Base-by-base conservation (phyloP, 2,113 vertebrate genomes). In the Mustela nigripes region DNA sequence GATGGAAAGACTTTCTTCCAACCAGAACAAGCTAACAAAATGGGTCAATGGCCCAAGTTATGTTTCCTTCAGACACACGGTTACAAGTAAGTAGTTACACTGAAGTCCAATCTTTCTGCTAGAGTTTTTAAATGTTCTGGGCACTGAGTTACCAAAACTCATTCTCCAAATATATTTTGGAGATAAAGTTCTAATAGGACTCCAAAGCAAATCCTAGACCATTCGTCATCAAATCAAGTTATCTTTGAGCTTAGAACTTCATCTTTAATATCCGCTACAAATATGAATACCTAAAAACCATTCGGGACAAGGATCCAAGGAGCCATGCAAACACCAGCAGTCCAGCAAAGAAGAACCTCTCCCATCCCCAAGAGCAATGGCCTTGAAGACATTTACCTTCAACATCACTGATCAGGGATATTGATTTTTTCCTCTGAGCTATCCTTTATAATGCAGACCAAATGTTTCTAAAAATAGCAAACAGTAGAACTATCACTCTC, bases 391-490 rank as follows among this genome's bases (percentile, higher is more conserved):
- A 82, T 87, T 78, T 60, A 60, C 31, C n/a, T 87, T 92, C 31
- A 89, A 21, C 36, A 69, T 79, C 83, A 85, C 84, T 19, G 48
- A 76, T 95, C 86, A 83, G 97, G 87, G 69, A 97, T 48, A n/a
- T 71, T 94, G 95, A 58, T 82, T 39, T 60, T 50, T 87, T 90
- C 69, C 9, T 71, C 92, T 89, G 74, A 86, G 42, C 60, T 79
- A 90, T 62, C 85, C 79, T 0, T 0, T 88, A 79, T 81, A 58
- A 81, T 86, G 19, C 83, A 60, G 63, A 71, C 33, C 81, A 92
- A 96, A 97, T 91, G 45, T 69, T 96, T 76, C 91, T 95, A 69
- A 82, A 95, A 82, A 58, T 58, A 82, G 85, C 97, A 91, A 91
- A 69, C 10, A 8, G 18, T 7, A n/a, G 65, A 89, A 84, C 78